Percentiles rank a stretch among this genome's conserved stretches.
Evolutionary conservation across 37 sponge, comb jelly and placozoan genomes (phyloP).

Genomic region (Cliona cf. orientalis): DNA sequence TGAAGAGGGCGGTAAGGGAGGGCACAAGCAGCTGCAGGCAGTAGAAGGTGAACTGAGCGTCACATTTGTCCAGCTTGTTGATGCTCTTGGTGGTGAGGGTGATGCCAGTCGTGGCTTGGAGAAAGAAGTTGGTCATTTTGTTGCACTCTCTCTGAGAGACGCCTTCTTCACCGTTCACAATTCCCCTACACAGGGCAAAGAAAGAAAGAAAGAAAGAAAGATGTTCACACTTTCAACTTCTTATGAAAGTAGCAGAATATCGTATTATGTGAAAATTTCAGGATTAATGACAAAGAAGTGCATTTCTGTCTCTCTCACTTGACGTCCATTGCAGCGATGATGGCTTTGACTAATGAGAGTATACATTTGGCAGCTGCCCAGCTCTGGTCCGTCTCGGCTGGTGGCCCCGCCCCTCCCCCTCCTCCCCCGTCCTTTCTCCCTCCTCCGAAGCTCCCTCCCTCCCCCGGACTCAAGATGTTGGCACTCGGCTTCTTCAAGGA

Average conservation of each 20-base stretch:
- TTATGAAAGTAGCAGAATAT: too few species aligned
- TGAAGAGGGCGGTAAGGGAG: constrained; percentile 45
- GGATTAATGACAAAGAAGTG: too few species aligned
- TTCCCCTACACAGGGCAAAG: not conserved
- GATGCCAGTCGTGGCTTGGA: constrained; percentile 10
- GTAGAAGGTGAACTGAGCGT: constrained; percentile 46
- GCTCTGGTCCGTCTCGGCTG: not conserved
- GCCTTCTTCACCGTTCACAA: not conserved
- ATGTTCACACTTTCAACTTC: not conserved
- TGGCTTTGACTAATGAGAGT: constrained; percentile 9
- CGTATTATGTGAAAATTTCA: too few species aligned
- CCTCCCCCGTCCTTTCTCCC: not conserved
- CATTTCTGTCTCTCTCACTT: too few species aligned
- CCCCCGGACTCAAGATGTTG: not conserved
- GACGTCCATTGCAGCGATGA: constrained; percentile 20
- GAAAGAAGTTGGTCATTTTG: constrained; percentile 33
- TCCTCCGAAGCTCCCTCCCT: not conserved
- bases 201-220: not conserved
- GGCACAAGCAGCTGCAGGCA: constrained; percentile 43
- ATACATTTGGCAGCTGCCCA: constrained; percentile 12
- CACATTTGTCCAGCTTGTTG: not conserved
- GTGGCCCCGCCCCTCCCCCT: not conserved
- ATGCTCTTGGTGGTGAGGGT: constrained; percentile 22
- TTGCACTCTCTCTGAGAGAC: not conserved
- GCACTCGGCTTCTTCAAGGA: constrained; percentile 17